Base-by-base conservation (phyloP, 1,140 invertebrate genomes). In the Tetraneura akinire region DNA sequence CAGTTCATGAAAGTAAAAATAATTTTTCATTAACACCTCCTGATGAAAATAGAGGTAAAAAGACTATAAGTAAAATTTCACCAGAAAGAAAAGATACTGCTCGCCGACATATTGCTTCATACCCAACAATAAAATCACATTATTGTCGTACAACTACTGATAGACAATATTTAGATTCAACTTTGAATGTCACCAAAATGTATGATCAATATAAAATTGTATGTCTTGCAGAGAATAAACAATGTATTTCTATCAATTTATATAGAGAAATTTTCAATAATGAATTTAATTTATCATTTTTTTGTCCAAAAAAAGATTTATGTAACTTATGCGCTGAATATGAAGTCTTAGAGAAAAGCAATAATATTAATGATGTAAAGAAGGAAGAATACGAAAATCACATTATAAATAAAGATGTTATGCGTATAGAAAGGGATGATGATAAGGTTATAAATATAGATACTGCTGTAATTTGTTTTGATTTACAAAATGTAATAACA, bases 201-300 rank as follows among this genome's bases (percentile, higher is more conserved):
- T 57, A 57, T 21, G 21, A 57, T 21, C 10, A 21, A 9, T 53
- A 53, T 53, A n/a, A 21, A n/a, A 53, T 21, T n/a, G n/a, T 53
- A n/a, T 23, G n/a, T 23, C 23, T 13, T 21, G 21, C 21, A 57
- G 11, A 57, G 23, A 13, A n/a, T 23, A 23, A 11, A 11, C 53
- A 57, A 57, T 11, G 10, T 13, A 21, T 57, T 21, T n/a, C 21
- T 57, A 55, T 57, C 10, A 18, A 53, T 53, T 8, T 53, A 9
- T 57, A 57, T 57, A 57, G 53, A 21, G 21, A 57, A 21, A 57
- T 26, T 23, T 57, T 57, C 53, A 57, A 57, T 23, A 57, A 57
- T 57, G 21, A 57, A 13, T 55, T 23, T 16, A 53, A 53, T n/a
- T 53, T 53, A 53, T 6, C 6, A 18, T 53, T 53, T 53, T 53